A percentile compares a stretch with the other conserved stretches of the same genome.
These are phyloP conservation scores for Scolanthus callimorphus DNA, from an alignment of 92 coral and sea anemone species.

Conservation along the genomic window DNA sequence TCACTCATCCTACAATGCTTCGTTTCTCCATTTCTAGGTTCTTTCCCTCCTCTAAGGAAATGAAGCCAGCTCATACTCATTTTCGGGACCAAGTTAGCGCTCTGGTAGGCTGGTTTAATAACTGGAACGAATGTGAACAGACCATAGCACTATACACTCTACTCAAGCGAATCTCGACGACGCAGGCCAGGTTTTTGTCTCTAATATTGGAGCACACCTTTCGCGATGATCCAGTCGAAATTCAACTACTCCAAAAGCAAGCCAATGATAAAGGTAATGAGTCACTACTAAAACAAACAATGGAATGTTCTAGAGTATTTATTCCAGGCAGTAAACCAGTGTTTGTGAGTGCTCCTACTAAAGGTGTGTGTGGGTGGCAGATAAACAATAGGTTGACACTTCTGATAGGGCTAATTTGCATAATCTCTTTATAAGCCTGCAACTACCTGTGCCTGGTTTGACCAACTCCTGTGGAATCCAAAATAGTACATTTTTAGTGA, in stretches of 20 bases:
- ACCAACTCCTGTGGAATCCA: too few species aligned
- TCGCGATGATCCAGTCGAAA: conserved; percentile 83
- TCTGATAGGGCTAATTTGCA: too few species aligned
- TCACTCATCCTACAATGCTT: too few species aligned
- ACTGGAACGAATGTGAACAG: conserved; percentile 98
- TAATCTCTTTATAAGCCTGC: too few species aligned
- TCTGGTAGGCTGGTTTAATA: conserved; percentile 86
- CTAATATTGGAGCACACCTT: conserved; percentile 93
- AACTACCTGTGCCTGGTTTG: too few species aligned
- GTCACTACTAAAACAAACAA: neutral
- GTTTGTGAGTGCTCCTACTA: too few species aligned
- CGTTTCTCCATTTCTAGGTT: conserved; percentile 4
- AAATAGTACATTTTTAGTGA: too few species aligned
- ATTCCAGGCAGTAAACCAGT: neutral
- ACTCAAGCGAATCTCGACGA: conserved; percentile 81
- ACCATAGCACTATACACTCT: conserved; percentile 92
- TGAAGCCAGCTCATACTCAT: conserved; percentile 95
- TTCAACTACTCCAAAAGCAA: conserved; percentile 74
- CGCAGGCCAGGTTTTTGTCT: conserved; percentile 91
- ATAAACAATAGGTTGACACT: too few species aligned
- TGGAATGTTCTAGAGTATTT: neutral
- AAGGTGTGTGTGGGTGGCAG: too few species aligned
- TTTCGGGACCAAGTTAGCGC: conserved; percentile 92
- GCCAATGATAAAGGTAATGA: conserved; percentile 97
- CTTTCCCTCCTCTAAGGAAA: conserved; percentile 52